These are phyloP conservation scores for Drosophila persimilis DNA, from an alignment of 1,140 invertebrate genomes.

Conservation along the genomic window DNA sequence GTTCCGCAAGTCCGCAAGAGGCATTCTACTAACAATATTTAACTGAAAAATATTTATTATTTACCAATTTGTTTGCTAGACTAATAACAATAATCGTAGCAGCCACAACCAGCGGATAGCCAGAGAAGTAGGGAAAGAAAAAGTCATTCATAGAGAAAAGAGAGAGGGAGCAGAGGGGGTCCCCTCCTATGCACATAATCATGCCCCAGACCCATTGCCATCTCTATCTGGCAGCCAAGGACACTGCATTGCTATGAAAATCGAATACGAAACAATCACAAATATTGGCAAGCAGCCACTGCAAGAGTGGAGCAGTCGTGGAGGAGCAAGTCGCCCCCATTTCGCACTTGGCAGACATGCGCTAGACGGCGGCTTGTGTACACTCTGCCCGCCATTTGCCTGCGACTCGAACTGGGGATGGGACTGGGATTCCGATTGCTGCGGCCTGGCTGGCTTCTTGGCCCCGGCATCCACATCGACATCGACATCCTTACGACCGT, in stretches of 20 bases:
- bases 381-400: conserved; percentile 60
- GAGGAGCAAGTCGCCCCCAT: conserved; percentile 37
- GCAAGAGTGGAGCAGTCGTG: conserved; percentile 38
- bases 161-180: too few species aligned
- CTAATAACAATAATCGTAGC: conserved; percentile 83
- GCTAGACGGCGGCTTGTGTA: conserved; percentile 78
- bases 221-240: conserved; percentile 48
- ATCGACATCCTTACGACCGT: conserved; percentile 38
- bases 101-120: conserved; percentile 41
- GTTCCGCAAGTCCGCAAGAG: conserved; percentile 69
- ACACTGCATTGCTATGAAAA: conserved; percentile 75
- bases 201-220: conserved; percentile 11
- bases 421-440: conserved; percentile 6
- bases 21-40: conserved; percentile 82
- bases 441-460: conserved; percentile 18
- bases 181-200: conserved; percentile 38
- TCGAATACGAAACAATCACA: conserved; percentile 79
- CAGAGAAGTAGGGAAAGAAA: conserved; percentile 37
- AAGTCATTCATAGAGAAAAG: conserved; percentile 64
- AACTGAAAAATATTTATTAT: conserved; percentile 83
- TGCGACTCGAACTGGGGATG: conserved; percentile 33
- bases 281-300: conserved; percentile 58
- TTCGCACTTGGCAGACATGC: conserved; percentile 75
- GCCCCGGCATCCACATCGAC: conserved; percentile 31
- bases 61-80: conserved; percentile 83